Evolutionary conservation across 2,113 vertebrate genomes (phyloP).

Genomic region (Tyto alba): DNA sequence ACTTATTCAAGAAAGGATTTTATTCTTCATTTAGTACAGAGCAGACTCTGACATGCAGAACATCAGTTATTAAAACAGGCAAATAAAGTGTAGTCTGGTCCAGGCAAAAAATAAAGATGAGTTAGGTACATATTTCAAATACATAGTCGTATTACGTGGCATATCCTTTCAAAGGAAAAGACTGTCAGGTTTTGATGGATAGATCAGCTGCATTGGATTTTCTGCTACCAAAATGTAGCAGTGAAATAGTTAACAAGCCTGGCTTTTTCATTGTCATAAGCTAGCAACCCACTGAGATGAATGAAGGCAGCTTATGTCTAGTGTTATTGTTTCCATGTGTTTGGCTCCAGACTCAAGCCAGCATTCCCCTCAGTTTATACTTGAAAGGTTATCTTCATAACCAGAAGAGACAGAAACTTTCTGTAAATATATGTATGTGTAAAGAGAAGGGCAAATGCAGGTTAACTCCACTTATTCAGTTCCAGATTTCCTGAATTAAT

Average conservation of each 20-base stretch:
- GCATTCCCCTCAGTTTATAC: slow-evolving; percentile 57
- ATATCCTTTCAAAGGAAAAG: background rate
- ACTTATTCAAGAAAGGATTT: background rate
- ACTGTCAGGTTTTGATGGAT: background rate
- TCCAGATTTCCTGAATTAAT: slow-evolving; percentile 38
- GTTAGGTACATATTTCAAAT: background rate
- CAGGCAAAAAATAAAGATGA: background rate
- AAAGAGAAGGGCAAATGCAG: slow-evolving; percentile 40
- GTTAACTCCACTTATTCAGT: slow-evolving; percentile 21
- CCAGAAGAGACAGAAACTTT: slow-evolving; percentile 57
- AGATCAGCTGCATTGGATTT: background rate
- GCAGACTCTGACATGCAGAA: background rate
- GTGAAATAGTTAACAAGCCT: slow-evolving; percentile 55
- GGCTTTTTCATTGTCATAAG: slow-evolving; percentile 49
- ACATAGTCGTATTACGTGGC: background rate
- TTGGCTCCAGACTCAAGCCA: slow-evolving; percentile 60
- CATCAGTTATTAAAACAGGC: background rate
- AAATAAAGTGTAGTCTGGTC: background rate
- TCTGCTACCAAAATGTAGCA: background rate
- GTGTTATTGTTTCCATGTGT: slow-evolving; percentile 69
- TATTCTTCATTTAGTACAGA: background rate
- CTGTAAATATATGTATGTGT: slow-evolving; percentile 36
- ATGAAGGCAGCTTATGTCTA: slow-evolving; percentile 64
- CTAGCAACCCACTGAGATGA: slow-evolving; percentile 64
- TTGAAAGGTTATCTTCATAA: slow-evolving; percentile 63